Conservation (phyloP, 2,888 invertebrate species). For the Drosophila parthenogenetica region DNA sequence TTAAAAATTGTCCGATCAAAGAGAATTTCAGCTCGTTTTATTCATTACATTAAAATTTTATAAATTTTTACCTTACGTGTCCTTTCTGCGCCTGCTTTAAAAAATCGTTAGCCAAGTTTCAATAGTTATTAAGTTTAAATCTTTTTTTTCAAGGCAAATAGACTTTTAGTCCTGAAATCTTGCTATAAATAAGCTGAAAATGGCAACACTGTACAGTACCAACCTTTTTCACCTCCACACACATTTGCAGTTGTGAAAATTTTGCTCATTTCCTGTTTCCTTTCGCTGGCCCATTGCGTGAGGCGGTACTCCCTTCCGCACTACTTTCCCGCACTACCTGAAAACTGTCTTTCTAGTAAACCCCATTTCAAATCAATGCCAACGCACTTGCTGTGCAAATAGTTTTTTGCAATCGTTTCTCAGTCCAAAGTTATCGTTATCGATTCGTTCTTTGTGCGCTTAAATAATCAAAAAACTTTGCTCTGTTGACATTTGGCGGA, state of each 20-base stretch:
- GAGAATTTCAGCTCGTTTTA: too few relatives aligned
- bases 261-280: slow-evolving; percentile 83
- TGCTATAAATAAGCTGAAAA: not conserved
- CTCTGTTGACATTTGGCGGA: slow-evolving; percentile 83
- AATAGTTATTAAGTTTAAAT: too few relatives aligned
- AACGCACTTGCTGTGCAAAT: slow-evolving; percentile 67
- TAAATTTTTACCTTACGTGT: too few relatives aligned
- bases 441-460: slow-evolving; percentile 53
- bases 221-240: not conserved
- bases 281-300: slow-evolving; percentile 52
- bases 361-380: slow-evolving; percentile 4
- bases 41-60: too few relatives aligned
- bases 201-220: not conserved
- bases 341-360: not conserved
- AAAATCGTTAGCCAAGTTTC: too few relatives aligned
- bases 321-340: too few relatives aligned
- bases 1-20: too few relatives aligned
- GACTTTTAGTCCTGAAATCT: not conserved
- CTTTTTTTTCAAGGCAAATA: too few relatives aligned
- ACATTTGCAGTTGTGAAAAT: slow-evolving; percentile 50
- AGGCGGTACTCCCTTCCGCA: slow-evolving; percentile 8
- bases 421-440: slow-evolving; percentile 44
- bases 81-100: too few relatives aligned
- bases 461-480: slow-evolving; percentile 78
- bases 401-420: slow-evolving; percentile 19